phyloP scores from a whole-genome alignment of 2,113 vertebrate genomes.

The Python bivittatus region DNA sequence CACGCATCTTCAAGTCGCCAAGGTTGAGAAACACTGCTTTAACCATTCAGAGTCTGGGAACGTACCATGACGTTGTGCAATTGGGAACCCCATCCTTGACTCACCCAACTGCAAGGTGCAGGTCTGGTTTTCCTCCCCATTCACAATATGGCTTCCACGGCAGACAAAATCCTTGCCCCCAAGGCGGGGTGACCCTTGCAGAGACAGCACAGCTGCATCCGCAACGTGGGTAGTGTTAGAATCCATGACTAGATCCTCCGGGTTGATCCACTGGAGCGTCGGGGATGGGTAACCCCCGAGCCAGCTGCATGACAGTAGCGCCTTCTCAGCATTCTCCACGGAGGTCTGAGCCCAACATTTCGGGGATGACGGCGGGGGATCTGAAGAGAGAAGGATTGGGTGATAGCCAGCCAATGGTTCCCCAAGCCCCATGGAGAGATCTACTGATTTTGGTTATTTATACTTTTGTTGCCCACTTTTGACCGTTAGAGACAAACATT shows the following conservation, averaged over 20 bases:
- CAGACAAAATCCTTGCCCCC: constrained; percentile 80
- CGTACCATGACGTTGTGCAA: neutral
- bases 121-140: constrained; percentile 14
- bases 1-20: no score
- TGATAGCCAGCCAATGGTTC: neutral
- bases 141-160: constrained; percentile 64
- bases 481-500: neutral
- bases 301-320: constrained; percentile 86
- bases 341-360: constrained; percentile 73
- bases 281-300: constrained; percentile 81
- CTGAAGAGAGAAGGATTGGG: constrained; percentile 66
- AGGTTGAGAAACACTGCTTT: no score
- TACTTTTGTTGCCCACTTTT: neutral
- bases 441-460: neutral
- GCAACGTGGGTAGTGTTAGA: constrained; percentile 35
- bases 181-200: constrained; percentile 76
- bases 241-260: constrained; percentile 57
- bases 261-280: constrained; percentile 77
- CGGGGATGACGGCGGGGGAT: constrained; percentile 68
- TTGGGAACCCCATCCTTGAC: constrained; percentile 37
- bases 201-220: constrained; percentile 61
- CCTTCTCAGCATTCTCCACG: neutral
- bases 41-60: neutral
- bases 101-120: constrained; percentile 85
- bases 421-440: neutral